Evolutionary conservation across 2,888 invertebrate genomes (phyloP).

Genomic region (Drosophila neotestacea): DNA sequence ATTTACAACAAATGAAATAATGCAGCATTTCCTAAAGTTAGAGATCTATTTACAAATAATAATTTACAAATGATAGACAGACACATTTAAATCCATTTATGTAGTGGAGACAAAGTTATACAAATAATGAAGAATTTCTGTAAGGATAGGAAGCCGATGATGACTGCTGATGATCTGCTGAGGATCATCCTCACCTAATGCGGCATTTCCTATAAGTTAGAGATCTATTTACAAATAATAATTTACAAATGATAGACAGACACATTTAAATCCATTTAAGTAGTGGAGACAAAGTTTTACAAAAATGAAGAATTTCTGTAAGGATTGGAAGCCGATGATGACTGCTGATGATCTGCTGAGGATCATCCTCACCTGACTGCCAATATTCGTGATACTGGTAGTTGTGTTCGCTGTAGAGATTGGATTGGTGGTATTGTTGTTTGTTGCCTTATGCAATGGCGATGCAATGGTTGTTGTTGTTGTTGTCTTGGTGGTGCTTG

Average conservation of each 20-base stretch:
- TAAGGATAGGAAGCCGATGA: slow-evolving; percentile 24
- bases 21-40: not conserved
- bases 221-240: not conserved
- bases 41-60: not conserved
- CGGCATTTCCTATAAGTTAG: not conserved
- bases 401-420: slow-evolving; percentile 14
- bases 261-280: not conserved
- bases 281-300: not conserved
- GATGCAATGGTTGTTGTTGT: slow-evolving; percentile 45
- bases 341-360: slow-evolving; percentile 41
- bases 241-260: not conserved
- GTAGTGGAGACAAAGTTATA: too few species aligned
- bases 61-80: not conserved
- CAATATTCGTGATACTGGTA: slow-evolving; percentile 59
- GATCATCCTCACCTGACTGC: slow-evolving; percentile 79
- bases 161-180: slow-evolving; percentile 43
- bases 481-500: slow-evolving; percentile 59
- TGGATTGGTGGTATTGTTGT: slow-evolving; percentile 13
- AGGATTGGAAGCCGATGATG: slow-evolving; percentile 30
- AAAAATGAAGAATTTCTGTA: slow-evolving; percentile 20
- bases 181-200: slow-evolving; percentile 75
- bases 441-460: slow-evolving; percentile 39
- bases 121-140: slow-evolving; percentile 19
- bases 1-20: not conserved
- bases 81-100: not conserved